These are phyloP conservation scores for Danio rerio DNA, from an alignment of 2,113 vertebrate species.

Conservation along the genomic window GRCz12tu NC_133178.1:10391001-10391500, in stretches of 20 bases:
- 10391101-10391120: background rate
- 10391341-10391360: background rate
- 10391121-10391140: background rate
- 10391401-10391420: conserved; percentile 73
- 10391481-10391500: conserved; percentile 38
- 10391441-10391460: conserved; percentile 80
- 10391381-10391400: conserved; percentile 69
- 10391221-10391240: conserved; percentile 82
- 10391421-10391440: conserved; percentile 95
- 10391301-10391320: background rate
- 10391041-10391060: conserved; percentile 70
- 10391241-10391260: conserved; percentile 81
- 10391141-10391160: background rate
- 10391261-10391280: conserved; percentile 42
- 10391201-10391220: conserved; percentile 66
- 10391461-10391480: conserved; percentile 71
- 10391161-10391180: background rate
- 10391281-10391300: background rate
- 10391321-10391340: background rate
- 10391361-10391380: background rate
- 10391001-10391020: conserved; percentile 36
- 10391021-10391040: conserved; percentile 81
- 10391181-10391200: conserved; percentile 10
- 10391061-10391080: conserved; percentile 82
- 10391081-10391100: conserved; percentile 55